Evolutionary conservation across 2,113 vertebrate genomes (phyloP), one percentile per base, ranked within the genome.

Genomic region (Cavia aperea): DNA sequence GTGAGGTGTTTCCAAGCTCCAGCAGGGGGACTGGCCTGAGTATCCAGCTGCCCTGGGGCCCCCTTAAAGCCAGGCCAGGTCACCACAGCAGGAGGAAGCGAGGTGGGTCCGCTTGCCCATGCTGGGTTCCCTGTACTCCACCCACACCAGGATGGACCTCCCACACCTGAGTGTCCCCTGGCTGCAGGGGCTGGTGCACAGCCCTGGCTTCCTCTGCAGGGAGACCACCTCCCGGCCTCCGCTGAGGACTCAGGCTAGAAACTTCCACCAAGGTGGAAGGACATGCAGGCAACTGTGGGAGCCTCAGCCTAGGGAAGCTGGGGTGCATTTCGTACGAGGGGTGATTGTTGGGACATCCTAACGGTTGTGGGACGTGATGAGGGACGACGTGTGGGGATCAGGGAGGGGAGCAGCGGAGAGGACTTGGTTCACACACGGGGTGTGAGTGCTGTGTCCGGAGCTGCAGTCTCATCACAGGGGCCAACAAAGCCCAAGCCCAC

Each of bases 321-420:
- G 15, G 86, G 18, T 24, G 2, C 29, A 8, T 43, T 70, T 75
- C 33, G 13, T 49, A 54, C 31, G 86, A 46, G 75, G 15, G 24
- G 60, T 33, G 39, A 72, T 43, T 39, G 23, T 1, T 18, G 4
- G 24, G 2, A 19, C 21, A 46, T 19, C 62, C 63, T 58, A 89
- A 21, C 81, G 43, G 5, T 16, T 29, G 9, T 1, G 0, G 11
- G 29, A 18, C 66, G 13, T 60, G 89, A 21, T 29, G 39, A 36
- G 33, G 4, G 29, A 1, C 23, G 33, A 31, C 29, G 72, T 12
- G 33, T 5, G 9, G 86, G n/a, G 29, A 18, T 1, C 2, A 1
- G 63, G 26, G 33, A 31, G 4, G 21, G 54, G 15, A 70, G 81
- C 13, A 54, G 12, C 19, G 26, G 49, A 75, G 4, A 3, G 0